Evolutionary conservation across 2,888 invertebrate genomes (phyloP).

Genomic region (Helicoverpa assulta): DNA sequence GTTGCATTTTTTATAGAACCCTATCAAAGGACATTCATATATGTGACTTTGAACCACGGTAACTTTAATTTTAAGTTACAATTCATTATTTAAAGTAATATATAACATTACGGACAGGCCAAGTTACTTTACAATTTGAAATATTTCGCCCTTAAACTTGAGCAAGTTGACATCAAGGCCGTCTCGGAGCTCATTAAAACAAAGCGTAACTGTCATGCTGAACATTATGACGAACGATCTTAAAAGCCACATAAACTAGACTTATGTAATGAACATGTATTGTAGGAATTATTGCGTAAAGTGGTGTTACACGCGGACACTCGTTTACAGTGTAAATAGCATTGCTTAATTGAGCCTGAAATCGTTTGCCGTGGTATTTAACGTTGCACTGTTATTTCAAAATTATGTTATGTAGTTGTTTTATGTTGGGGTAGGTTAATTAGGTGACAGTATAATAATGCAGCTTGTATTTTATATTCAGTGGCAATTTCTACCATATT

Average conservation of each 20-base stretch:
- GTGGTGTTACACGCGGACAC: constrained; percentile 24
- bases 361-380: constrained; percentile 31
- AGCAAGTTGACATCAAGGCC: not conserved
- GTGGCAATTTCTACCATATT: no score
- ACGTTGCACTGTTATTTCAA: constrained; percentile 14
- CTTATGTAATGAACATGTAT: constrained; percentile 21
- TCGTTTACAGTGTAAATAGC: constrained; percentile 26
- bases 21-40: not conserved
- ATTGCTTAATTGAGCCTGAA: constrained; percentile 40
- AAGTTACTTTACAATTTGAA: not conserved
- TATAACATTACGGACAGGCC: no score
- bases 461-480: not conserved
- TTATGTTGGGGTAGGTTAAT: not conserved
- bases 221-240: not conserved
- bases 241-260: constrained; percentile 18
- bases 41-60: not conserved
- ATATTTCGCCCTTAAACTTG: not conserved
- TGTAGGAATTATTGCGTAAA: constrained; percentile 14
- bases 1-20: not conserved
- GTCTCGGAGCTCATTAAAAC: not conserved
- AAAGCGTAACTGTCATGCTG: not conserved
- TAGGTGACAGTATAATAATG: not conserved
- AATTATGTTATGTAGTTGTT: constrained; percentile 18
- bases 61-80: not conserved
- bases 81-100: no score